These are phyloP conservation scores for Austrolebias charrua DNA, from an alignment of 2,797 vertebrate genomes.

Conservation along the genomic window DNA sequence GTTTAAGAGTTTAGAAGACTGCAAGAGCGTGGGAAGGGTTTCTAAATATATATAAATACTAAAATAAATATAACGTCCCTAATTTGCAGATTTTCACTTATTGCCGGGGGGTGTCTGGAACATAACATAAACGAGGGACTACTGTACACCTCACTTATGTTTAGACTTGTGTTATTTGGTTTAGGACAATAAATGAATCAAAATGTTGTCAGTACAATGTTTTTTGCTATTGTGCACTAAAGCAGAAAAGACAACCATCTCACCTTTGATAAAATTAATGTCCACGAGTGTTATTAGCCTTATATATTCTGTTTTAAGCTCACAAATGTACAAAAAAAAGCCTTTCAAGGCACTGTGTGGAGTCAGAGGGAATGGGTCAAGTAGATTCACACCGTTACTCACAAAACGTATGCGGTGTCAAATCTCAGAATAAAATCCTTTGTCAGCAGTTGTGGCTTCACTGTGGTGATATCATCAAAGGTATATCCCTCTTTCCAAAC, in stretches of 20 bases:
- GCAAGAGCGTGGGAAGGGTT: no score
- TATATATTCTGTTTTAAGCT: slow-evolving; percentile 43
- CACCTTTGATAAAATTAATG: slow-evolving; percentile 26
- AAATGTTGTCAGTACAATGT: slow-evolving; percentile 51
- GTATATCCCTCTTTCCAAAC: slow-evolving; percentile 34
- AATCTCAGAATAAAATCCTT: slow-evolving; percentile 43
- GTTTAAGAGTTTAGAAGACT: no score
- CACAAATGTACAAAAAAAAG: slow-evolving; percentile 38
- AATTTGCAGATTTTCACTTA: no score
- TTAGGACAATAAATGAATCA: slow-evolving; percentile 56
- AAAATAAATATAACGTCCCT: no score
- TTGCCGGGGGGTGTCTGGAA: no score
- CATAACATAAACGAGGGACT: no score
- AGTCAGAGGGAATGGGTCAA: slow-evolving; percentile 52
- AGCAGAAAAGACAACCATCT: slow-evolving; percentile 19
- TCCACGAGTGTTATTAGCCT: slow-evolving; percentile 34
- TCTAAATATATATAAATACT: no score
- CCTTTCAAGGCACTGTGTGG: slow-evolving; percentile 41
- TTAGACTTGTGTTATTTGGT: slow-evolving; percentile 41
- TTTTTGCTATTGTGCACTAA: slow-evolving; percentile 48
- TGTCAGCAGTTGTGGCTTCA: slow-evolving; percentile 41
- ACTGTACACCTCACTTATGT: slow-evolving; percentile 13
- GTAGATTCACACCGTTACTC: slow-evolving; percentile 39
- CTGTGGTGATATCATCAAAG: slow-evolving; percentile 45
- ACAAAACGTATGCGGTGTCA: slow-evolving; percentile 26